A percentile compares a stretch with the other conserved stretches of the same genome.
phyloP scores from a whole-genome alignment of 2,888 invertebrate genomes.

The Nycteola revayana region DNA sequence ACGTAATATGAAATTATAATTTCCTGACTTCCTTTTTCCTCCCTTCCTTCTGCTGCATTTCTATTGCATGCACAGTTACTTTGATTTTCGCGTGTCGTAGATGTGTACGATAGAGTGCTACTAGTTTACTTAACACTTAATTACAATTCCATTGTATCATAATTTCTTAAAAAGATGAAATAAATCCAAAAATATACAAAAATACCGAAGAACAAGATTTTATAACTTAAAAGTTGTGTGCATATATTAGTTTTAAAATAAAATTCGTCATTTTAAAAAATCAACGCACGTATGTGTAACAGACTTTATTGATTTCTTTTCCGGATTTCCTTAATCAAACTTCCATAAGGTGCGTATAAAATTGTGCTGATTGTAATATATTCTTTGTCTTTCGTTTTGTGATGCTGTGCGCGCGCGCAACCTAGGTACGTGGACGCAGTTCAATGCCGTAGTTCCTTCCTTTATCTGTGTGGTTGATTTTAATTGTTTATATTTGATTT shows the following conservation, averaged over 20 bases:
- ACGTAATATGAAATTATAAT: background rate
- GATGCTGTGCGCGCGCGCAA: conserved; percentile 39
- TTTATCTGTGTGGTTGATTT: conserved; percentile 49
- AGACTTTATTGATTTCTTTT: background rate
- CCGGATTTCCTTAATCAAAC: background rate
- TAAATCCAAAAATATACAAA: too few relatives aligned
- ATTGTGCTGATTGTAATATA: conserved; percentile 1
- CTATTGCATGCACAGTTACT: conserved; percentile 18
- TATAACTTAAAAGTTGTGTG: too few relatives aligned
- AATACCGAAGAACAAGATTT: too few relatives aligned
- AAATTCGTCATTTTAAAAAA: too few relatives aligned
- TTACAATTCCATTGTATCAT: too few relatives aligned
- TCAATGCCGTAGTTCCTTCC: conserved; percentile 65
- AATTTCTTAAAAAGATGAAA: too few relatives aligned
- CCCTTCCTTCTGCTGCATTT: conserved; percentile 6
- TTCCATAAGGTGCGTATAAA: conserved; percentile 15
- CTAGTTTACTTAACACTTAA: too few relatives aligned
- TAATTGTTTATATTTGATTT: too few relatives aligned
- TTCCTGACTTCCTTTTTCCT: conserved; percentile 21
- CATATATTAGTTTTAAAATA: too few relatives aligned
- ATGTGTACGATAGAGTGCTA: conserved; percentile 12
- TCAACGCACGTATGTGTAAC: too few relatives aligned
- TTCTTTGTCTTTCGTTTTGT: conserved; percentile 35
- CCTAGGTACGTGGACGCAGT: conserved; percentile 39
- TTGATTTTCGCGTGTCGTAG: conserved; percentile 17